A percentile compares a stretch with the other conserved stretches of the same genome.
Evolutionary conservation across 2,113 vertebrate species (phyloP).

Genomic region (Nannospalax galili): DNA sequence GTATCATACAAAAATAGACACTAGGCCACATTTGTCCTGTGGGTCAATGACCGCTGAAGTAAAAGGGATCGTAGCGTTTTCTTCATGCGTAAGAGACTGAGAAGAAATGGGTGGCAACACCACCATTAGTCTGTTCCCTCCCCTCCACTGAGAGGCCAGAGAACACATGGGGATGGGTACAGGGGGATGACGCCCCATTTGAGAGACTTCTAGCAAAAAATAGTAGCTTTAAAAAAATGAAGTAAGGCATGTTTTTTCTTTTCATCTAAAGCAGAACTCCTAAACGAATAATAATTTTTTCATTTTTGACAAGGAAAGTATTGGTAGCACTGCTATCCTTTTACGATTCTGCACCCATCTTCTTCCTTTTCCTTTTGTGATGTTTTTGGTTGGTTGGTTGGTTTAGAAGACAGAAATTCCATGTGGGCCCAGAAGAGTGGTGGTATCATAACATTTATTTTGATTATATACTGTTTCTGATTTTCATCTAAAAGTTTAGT

Average conservation of each 20-base stretch:
- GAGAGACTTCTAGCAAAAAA: background rate
- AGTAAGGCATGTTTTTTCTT: background rate
- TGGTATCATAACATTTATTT: background rate
- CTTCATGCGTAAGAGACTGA: background rate
- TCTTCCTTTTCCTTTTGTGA: background rate
- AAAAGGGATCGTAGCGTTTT: background rate
- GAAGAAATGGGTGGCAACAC: background rate
- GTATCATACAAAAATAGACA: background rate
- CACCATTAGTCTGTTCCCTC: background rate
- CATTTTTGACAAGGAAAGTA: background rate
- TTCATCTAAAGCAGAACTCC: background rate
- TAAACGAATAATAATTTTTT: background rate
- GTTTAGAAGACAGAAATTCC: background rate
- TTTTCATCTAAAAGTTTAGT: background rate
- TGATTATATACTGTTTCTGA: constrained; percentile 8
- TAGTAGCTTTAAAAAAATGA: background rate
- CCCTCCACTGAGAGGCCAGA: background rate
- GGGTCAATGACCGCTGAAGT: accelerated
- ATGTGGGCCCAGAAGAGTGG: background rate
- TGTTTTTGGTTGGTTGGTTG: background rate
- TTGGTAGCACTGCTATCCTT: background rate
- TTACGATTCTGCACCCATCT: background rate
- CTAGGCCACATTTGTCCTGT: background rate
- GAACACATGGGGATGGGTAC: background rate
- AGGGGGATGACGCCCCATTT: background rate